Conservation (phyloP, 2,113 vertebrate species). For the Cheirogaleus medius region DNA sequence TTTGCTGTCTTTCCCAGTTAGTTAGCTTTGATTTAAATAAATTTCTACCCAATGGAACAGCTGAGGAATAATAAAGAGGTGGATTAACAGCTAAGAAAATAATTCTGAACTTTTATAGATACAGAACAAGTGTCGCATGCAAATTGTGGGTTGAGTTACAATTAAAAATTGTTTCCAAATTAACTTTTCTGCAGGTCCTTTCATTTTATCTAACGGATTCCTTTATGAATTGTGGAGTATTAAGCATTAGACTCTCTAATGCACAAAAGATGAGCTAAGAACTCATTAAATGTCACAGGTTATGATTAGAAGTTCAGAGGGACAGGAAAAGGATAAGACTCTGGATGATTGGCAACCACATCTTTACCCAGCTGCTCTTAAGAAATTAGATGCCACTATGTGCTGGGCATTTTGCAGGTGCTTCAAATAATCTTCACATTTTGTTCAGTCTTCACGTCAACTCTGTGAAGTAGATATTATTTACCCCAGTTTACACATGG, state of each 20-base stretch:
- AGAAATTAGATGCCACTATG: neutral
- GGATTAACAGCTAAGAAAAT: neutral
- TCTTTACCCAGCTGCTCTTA: neutral
- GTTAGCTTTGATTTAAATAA: neutral
- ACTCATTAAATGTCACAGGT: neutral
- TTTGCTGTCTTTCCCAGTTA: neutral
- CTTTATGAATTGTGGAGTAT: neutral
- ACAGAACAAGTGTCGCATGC: neutral
- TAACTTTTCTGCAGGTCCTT: neutral
- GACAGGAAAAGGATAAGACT: neutral
- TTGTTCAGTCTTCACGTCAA: neutral
- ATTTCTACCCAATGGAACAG: neutral
- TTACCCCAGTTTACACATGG: neutral
- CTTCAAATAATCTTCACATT: neutral
- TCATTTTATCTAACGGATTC: conserved; percentile 22
- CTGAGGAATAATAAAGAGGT: neutral
- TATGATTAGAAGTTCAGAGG: neutral
- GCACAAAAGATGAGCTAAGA: neutral
- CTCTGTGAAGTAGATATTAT: neutral
- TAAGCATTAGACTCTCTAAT: neutral
- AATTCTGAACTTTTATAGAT: neutral
- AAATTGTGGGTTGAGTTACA: neutral
- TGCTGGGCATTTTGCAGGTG: neutral
- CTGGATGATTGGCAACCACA: neutral
- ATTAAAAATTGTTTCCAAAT: conserved; percentile 15